Conservation (phyloP, 2,113 vertebrate species). For the Ammodytes marinus region DNA sequence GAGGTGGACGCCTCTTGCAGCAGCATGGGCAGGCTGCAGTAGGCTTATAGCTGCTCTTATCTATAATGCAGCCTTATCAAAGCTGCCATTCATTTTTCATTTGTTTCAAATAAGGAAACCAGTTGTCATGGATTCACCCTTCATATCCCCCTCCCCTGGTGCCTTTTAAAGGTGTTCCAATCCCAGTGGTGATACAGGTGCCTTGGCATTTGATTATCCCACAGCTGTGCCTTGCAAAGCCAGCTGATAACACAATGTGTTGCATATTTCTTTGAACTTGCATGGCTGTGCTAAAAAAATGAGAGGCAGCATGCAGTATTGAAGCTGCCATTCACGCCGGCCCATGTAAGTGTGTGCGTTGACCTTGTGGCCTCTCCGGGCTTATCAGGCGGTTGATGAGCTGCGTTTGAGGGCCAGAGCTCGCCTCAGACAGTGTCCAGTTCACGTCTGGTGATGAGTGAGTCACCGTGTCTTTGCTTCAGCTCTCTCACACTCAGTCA, state of each 20-base stretch:
- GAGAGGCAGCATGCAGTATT: constrained; percentile 10
- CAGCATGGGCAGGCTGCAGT: background rate
- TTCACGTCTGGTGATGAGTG: constrained; percentile 71
- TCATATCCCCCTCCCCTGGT: background rate
- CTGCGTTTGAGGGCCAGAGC: constrained; percentile 45
- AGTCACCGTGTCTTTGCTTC: constrained; percentile 72
- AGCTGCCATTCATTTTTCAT: constrained; percentile 1
- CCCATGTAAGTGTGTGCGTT: constrained; percentile 52
- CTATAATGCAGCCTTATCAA: background rate
- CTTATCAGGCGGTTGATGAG: constrained; percentile 25
- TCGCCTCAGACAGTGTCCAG: constrained; percentile 63
- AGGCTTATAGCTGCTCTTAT: constrained; percentile 2
- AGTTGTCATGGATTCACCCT: constrained; percentile 33
- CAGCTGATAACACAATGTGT: constrained; percentile 16
- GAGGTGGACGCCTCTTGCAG: constrained; percentile 24
- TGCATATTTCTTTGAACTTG: constrained; percentile 42
- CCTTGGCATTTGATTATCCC: constrained; percentile 44
- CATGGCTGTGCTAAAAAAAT: constrained; percentile 25
- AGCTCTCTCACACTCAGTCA: constrained; percentile 75
- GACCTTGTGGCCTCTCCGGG: constrained; percentile 58
- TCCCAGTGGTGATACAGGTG: constrained; percentile 24
- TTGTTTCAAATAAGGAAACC: constrained; percentile 19
- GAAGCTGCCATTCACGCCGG: constrained; percentile 26
- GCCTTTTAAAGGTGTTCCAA: constrained; percentile 12
- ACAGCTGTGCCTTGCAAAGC: background rate